Evolutionary conservation across 2,113 vertebrate genomes (phyloP), one percentile per base, ranked within the genome.

Genomic region (Amphiprion percula): DNA sequence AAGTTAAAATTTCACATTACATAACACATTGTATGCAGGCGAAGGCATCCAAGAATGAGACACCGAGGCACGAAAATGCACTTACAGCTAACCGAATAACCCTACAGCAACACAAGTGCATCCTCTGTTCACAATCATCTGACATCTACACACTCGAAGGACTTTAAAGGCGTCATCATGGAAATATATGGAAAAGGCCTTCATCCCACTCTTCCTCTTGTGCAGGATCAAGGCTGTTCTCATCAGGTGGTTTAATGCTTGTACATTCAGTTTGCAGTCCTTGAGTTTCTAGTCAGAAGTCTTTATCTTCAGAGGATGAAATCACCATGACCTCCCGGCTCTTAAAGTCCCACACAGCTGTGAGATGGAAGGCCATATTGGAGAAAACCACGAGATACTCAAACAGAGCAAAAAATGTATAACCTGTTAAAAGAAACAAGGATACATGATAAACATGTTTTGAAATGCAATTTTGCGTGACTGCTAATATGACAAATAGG

Each of bases 311-410:
- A 39, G 92, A 91, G 67, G 93, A 93, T 0, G 96, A 96, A 87
- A 95, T 89, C 78, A 99, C 89, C 87, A 97, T 92, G 81, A 99
- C 94, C 70, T 98, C 97, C 79, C 95, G 96, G 93, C 94, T 96
- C 69, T 96, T 95, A 16, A 99, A 99, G 91, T 99, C 98, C 97
- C 96, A 98, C 88, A 96, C 94, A 15, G 97, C 97, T 1, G 97
- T 99, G 93, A 98, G 95, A 93, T 99, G 98, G 94, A 99, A 99
- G 33, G 96, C 97, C 97, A 99, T 99, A 91, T 98, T 99, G 93
- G 95, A 97, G 26, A 99, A 91, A 28, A 99, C 98, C 16, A 99
- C 96, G 23, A 97, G 90, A 90, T 99, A 99, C 92, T 99, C 98
- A 93, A 96, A 96, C 87, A 97, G 80, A 60, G 98, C 96, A n/a